Conservation (phyloP, 92 coral and sea anemone genomes). For the Epizoanthus illoricatus region DNA sequence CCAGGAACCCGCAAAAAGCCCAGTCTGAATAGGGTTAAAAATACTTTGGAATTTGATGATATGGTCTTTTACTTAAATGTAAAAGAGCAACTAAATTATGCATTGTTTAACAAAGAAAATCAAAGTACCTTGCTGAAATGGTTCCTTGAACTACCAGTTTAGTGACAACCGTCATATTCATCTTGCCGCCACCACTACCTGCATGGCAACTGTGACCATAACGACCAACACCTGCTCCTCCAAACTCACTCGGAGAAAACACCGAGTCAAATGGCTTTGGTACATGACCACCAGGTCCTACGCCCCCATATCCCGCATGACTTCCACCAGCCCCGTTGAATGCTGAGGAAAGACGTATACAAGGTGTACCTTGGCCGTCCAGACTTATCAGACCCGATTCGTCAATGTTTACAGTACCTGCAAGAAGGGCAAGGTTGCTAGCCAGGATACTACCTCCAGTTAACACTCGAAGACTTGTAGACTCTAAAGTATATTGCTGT, state of each 20-base stretch:
- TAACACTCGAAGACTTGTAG: constrained; percentile 39
- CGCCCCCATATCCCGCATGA: constrained; percentile 62
- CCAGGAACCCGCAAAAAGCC: no score
- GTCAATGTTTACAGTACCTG: constrained; percentile 46
- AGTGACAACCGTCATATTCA: constrained; percentile 44
- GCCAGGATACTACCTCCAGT: constrained; percentile 55
- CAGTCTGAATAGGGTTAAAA: background rate
- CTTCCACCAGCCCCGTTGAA: constrained; percentile 54
- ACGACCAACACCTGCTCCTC: constrained; percentile 62
- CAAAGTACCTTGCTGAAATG: constrained; percentile 54
- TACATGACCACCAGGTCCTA: constrained; percentile 41
- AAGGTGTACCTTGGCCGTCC: constrained; percentile 54
- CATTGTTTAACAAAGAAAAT: background rate
- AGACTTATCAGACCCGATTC: constrained; percentile 49
- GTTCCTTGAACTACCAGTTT: constrained; percentile 48
- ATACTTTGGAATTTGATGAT: no score
- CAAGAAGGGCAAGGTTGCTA: constrained; percentile 39
- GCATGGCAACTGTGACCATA: constrained; percentile 10
- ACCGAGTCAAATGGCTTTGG: constrained; percentile 54
- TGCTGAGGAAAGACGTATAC: constrained; percentile 9
- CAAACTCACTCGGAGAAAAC: constrained; percentile 44
- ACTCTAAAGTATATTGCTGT: constrained; percentile 41
- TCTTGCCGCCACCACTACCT: constrained; percentile 62
- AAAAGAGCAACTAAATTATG: no score
- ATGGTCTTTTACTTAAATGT: background rate